Evolutionary conservation across 2,888 invertebrate genomes (phyloP), one percentile per base, ranked within the genome.

Genomic region (Drosophila niveifrons): DNA sequence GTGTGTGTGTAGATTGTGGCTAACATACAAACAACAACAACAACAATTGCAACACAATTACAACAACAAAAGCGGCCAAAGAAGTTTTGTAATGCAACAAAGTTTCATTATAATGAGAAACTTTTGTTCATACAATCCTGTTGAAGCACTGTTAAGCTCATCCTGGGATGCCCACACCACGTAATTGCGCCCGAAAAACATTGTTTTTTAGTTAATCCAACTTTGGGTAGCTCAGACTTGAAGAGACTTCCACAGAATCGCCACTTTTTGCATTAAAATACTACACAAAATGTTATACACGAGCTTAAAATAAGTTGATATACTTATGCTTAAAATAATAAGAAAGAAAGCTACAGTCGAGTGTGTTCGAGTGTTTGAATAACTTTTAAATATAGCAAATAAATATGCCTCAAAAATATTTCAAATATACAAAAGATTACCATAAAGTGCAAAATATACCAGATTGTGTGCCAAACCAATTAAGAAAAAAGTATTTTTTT

Each of bases 91-190:
- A 71, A 77, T 80, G 81, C 75, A 78, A 82, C 80, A 81, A 88
- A 84, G 82, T 88, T 87, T 84, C 76, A 61, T 84, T 81, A 82
- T 88, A 88, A 87, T 87, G 87, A 87, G 78, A 88, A 88, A 88
- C 84, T 87, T 87, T 86, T 86, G 88, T 80, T 78, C 72, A 71
- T 69, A 69, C 73, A 77, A 69, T 70, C 74, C 80, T 67, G 39
- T 39, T 47, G 36, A 50, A 57, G 23, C 15, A 3, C n/a, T 47
- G 39, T 15, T 46, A 13, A 55, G 64, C 39, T 53, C 34, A 23
- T 31, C 43, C 61, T 62, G 41, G 36, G 51, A 34, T 52, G 50
- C 72, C 58, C 53, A 43, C 57, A 46, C 41, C 39, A 61, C 39
- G 28, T 48, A 36, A 43, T 55, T 50, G 29, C 4, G 10, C 10